A percentile compares a stretch with the other conserved stretches of the same genome.
phyloP scores from a whole-genome alignment of 2,888 invertebrate species.

The Allacma fusca region DNA sequence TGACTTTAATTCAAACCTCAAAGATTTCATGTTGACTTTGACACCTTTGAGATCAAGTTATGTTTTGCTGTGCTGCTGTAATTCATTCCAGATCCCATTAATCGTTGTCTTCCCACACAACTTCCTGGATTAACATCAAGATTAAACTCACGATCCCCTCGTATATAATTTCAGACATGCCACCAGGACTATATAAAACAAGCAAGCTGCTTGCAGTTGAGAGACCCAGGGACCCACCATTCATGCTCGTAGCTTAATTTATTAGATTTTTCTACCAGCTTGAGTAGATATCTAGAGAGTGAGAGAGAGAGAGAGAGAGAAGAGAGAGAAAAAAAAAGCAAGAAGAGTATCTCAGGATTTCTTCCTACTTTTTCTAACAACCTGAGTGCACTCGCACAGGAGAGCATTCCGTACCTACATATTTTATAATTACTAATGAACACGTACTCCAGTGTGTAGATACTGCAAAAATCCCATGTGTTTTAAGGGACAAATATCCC shows the following conservation, averaged over 20 bases:
- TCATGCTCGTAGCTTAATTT: neutral
- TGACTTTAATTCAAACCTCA: conserved; percentile 30
- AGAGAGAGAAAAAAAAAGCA: neutral
- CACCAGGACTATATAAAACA: neutral
- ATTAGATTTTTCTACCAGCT: conserved; percentile 5
- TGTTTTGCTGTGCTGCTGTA: conserved; percentile 14
- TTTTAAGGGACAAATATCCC: too few species aligned
- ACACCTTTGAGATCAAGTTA: conserved; percentile 28
- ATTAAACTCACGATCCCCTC: conserved; percentile 22
- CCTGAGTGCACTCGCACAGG: too few species aligned
- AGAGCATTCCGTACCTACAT: too few species aligned
- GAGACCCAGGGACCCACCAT: neutral
- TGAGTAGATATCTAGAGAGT: neutral
- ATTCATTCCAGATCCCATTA: conserved; percentile 30
- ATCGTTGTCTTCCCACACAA: conserved; percentile 34
- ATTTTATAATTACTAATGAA: too few species aligned
- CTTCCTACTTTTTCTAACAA: too few species aligned
- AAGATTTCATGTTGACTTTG: conserved; percentile 25
- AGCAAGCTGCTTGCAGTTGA: neutral
- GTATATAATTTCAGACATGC: conserved; percentile 4
- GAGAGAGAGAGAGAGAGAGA: neutral
- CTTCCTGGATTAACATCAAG: conserved; percentile 34
- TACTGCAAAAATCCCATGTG: too few species aligned
- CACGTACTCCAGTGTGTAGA: too few species aligned
- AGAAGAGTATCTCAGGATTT: too few species aligned